Conservation (phyloP, 1,140 invertebrate genomes). For the Atta texana region DNA sequence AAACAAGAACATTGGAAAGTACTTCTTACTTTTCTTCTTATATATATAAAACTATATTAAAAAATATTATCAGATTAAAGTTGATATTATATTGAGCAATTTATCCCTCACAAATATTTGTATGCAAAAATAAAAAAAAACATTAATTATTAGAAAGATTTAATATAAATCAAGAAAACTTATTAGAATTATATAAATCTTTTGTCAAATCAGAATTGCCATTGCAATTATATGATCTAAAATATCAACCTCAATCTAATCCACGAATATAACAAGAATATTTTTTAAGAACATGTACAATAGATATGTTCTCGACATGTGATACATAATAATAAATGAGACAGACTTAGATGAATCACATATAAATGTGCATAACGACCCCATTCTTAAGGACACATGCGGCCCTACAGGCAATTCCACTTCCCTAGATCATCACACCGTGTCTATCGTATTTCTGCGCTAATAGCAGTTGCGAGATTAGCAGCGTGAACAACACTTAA, state of each 20-base stretch:
- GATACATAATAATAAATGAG: neutral
- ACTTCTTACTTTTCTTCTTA: neutral
- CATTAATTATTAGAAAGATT: slow-evolving; percentile 1
- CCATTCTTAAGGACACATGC: slow-evolving; percentile 29
- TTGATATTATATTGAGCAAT: neutral
- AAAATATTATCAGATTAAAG: neutral
- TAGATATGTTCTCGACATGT: neutral
- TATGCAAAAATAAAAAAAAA: neutral
- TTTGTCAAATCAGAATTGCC: neutral
- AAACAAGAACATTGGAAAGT: neutral
- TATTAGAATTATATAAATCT: neutral
- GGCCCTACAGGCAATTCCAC: neutral
- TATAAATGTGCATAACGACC: slow-evolving; percentile 19
- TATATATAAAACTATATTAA: neutral
- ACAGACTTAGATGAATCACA: neutral
- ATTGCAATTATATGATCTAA: neutral
- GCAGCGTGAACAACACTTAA: slow-evolving; percentile 18
- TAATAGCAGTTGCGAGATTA: slow-evolving; percentile 55
- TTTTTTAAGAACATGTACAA: neutral
- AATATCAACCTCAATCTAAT: neutral
- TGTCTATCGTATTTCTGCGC: slow-evolving; percentile 5
- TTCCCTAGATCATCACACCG: slow-evolving; percentile 26
- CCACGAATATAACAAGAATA: neutral
- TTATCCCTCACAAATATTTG: neutral
- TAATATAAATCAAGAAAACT: neutral